Evolutionary conservation across 2,888 invertebrate species (phyloP), one percentile per base, ranked within the genome.

Genomic region (Andrena camellia): DNA sequence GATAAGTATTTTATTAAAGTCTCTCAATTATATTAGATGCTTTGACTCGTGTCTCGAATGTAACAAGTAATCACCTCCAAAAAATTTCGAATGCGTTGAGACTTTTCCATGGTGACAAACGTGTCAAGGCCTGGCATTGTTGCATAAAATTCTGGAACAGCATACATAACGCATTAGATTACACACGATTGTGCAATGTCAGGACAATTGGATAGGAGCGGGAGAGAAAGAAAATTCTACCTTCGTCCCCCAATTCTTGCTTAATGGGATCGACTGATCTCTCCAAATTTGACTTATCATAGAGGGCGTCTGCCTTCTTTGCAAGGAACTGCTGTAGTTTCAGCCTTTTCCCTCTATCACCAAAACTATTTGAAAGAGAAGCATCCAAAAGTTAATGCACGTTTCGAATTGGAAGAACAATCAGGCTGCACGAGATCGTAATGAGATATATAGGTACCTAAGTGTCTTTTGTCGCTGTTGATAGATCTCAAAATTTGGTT

Each of bases 301-400:
- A 98, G 85, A 98, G 95, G 68, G 96, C 95, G 91, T 96, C 96
- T 1, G 98, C 97, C 94, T 98, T 98, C 91, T 97, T 97, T 10
- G 97, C 97, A 90, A 98, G 96, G 94, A 98, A 98, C 92, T 98
- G 97, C 92, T 98, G 97, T 59, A 98, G 95, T 92, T 97, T 98
- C 73, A 97, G 94, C 29, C 98, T 95, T 93, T 97, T 97, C 0
- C 97, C 97, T 81, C 98, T 96, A 94, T 98, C 98, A 94, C 97
- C 97, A 94, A 98, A 97, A 72, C 95, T 95, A 82, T 74, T 33
- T 17, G 20, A 57, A 69, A 42, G 52, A 54, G 1, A 10, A 33
- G 0, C 0, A 42, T 48, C 35, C 13, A 33, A 50, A 17, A 33
- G 2, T 6, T 10, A 8, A 26, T 1, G 1, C 17, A 20, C 13